phyloP scores from a whole-genome alignment of 1,140 invertebrate genomes.

The Drosophila athabasca region DNA sequence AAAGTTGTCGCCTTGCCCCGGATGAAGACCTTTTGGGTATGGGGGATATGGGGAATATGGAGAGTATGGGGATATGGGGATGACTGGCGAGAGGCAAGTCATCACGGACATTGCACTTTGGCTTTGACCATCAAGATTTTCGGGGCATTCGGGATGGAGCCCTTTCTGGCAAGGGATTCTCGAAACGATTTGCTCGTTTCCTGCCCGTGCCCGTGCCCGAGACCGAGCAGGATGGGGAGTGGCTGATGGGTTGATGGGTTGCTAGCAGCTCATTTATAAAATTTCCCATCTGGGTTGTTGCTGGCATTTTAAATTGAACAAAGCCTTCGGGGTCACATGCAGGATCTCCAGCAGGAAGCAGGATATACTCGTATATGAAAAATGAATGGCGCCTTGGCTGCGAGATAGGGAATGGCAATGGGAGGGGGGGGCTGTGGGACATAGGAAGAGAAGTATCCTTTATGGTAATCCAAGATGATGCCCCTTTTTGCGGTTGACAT shows the following conservation, averaged over 20 bases:
- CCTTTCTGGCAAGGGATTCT: constrained; percentile 54
- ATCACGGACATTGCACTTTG: constrained; percentile 81
- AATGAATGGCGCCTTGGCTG: constrained; percentile 72
- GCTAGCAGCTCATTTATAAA: constrained; percentile 73
- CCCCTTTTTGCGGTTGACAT: constrained; percentile 75
- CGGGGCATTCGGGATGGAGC: constrained; percentile 13
- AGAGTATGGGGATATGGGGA: constrained; percentile 19
- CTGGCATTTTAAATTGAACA: constrained; percentile 73
- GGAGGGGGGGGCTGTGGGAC: not conserved
- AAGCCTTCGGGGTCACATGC: constrained; percentile 58
- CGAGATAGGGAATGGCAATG: not conserved
- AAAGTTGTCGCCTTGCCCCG: constrained; percentile 67
- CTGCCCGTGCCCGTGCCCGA: too few relatives aligned
- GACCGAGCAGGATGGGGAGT: too few relatives aligned
- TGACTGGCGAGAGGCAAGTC: constrained; percentile 65
- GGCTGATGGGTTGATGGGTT: not conserved
- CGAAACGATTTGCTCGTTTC: constrained; percentile 62
- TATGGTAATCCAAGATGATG: constrained; percentile 79
- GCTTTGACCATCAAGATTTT: constrained; percentile 77
- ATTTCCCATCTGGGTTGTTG: constrained; percentile 37
- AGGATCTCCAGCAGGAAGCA: constrained; percentile 34
- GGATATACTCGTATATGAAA: constrained; percentile 58
- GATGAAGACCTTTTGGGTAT: constrained; percentile 32
- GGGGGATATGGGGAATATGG: constrained; percentile 5
- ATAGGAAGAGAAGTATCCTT: constrained; percentile 54